Percentiles rank a stretch among this genome's conserved stretches.
phyloP scores from a whole-genome alignment of 2,113 vertebrate genomes.

The Catharus minimus region DNA sequence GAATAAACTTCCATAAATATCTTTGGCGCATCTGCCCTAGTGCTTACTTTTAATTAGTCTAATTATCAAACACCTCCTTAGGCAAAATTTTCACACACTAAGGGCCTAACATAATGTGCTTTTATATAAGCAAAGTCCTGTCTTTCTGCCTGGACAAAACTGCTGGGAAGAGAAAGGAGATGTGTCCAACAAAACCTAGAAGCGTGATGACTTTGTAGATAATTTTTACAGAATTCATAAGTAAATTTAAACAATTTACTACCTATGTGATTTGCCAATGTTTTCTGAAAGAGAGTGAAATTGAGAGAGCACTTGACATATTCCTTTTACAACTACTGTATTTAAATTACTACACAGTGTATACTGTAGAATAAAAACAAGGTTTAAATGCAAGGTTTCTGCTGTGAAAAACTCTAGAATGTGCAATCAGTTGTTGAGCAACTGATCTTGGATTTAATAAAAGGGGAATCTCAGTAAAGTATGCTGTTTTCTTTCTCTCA shows the following conservation, averaged over 20 bases:
- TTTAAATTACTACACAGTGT: background rate
- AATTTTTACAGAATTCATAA: background rate
- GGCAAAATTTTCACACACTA: background rate
- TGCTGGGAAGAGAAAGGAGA: background rate
- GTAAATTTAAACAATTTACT: background rate
- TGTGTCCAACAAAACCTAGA: background rate
- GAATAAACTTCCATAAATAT: background rate
- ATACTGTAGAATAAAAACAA: background rate
- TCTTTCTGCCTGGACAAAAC: background rate
- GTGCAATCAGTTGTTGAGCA: background rate
- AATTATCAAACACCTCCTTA: background rate
- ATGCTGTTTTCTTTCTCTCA: background rate
- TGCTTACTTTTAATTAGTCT: background rate
- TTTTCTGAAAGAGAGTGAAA: background rate
- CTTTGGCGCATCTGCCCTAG: background rate
- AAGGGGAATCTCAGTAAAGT: background rate
- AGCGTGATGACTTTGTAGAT: background rate
- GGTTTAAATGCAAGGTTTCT: background rate
- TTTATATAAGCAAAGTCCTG: background rate
- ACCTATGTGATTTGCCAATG: background rate
- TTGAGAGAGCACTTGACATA: background rate
- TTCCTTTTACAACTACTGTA: background rate
- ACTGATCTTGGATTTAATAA: background rate
- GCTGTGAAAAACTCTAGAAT: background rate
- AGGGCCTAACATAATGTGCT: background rate